Conservation (phyloP, 2,888 invertebrate genomes). For the Alitta virens region DNA sequence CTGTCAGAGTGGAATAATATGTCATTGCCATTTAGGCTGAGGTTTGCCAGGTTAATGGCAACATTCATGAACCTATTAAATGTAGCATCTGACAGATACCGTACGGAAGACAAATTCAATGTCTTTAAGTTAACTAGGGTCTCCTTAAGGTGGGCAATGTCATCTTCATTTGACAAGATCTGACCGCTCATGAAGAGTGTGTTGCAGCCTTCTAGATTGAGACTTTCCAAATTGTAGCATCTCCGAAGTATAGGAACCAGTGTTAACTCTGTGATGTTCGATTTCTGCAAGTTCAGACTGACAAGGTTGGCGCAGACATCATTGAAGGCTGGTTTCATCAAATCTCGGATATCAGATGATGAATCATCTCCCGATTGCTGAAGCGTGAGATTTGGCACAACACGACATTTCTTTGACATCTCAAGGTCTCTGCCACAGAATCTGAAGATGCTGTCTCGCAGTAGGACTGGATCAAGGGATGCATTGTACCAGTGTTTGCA, state of each 20-base stretch:
- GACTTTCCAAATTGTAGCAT: slow-evolving; percentile 60
- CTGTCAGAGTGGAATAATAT: slow-evolving; percentile 71
- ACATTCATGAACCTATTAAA: slow-evolving; percentile 67
- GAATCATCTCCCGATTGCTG: not conserved
- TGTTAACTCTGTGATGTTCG: slow-evolving; percentile 45
- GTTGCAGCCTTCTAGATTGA: slow-evolving; percentile 68
- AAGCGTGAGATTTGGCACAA: not conserved
- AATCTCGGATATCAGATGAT: not conserved
- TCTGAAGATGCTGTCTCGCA: slow-evolving; percentile 61
- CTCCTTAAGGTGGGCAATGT: slow-evolving; percentile 43
- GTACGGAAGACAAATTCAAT: slow-evolving; percentile 67
- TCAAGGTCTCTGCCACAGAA: not conserved
- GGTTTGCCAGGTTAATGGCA: slow-evolving; percentile 64
- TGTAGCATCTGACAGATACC: slow-evolving; percentile 74
- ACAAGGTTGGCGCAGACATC: slow-evolving; percentile 40
- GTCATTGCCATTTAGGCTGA: slow-evolving; percentile 69
- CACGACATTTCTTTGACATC: not conserved
- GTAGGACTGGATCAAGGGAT: slow-evolving; percentile 64
- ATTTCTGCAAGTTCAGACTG: slow-evolving; percentile 44
- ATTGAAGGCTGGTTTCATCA: not conserved
- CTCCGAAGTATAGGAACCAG: slow-evolving; percentile 41
- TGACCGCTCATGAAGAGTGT: slow-evolving; percentile 74
- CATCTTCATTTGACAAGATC: slow-evolving; percentile 65
- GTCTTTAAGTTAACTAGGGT: slow-evolving; percentile 59
- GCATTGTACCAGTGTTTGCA: slow-evolving; percentile 70